Percentiles rank a stretch among this genome's conserved stretches.
These are phyloP conservation scores for Cynodonichthys magdalenae DNA, from an alignment of 2,797 vertebrate genomes.

Conservation along the genomic window DNA sequence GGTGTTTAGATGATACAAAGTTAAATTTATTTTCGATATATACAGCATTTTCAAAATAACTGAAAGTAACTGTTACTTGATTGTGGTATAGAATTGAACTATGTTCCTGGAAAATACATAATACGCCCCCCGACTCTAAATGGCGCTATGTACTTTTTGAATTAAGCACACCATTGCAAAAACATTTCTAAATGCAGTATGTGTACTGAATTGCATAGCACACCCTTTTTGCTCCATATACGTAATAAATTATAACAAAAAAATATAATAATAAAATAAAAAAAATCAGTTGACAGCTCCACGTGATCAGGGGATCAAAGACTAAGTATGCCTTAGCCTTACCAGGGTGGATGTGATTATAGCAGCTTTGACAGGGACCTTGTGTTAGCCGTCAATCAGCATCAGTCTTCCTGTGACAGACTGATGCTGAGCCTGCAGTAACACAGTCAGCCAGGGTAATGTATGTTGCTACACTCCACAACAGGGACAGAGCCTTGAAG, in stretches of 20 bases:
- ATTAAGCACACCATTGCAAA: neutral
- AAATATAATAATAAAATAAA: conserved; percentile 12
- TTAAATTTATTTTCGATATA: no score
- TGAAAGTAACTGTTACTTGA: no score
- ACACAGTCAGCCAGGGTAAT: conserved; percentile 31
- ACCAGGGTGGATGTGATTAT: conserved; percentile 62
- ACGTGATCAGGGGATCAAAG: conserved; percentile 47
- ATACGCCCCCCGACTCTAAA: no score
- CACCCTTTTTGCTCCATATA: conserved; percentile 5
- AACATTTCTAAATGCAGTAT: neutral
- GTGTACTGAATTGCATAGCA: neutral
- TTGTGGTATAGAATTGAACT: no score
- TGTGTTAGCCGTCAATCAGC: conserved; percentile 76
- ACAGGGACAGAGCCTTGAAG: conserved; percentile 32
- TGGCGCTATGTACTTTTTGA: no score
- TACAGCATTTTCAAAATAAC: no score
- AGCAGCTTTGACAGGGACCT: conserved; percentile 63
- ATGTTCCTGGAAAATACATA: no score
- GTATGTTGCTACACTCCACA: conserved; percentile 25
- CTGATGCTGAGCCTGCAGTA: conserved; percentile 42
- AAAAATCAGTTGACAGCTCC: conserved; percentile 25
- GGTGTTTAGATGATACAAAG: no score
- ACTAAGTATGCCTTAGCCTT: conserved; percentile 30
- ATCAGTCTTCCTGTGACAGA: conserved; percentile 58
- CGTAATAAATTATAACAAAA: conserved; percentile 17